Evolutionary conservation across 2,113 vertebrate genomes (phyloP).

Genomic region (Sterna hirundo): DNA sequence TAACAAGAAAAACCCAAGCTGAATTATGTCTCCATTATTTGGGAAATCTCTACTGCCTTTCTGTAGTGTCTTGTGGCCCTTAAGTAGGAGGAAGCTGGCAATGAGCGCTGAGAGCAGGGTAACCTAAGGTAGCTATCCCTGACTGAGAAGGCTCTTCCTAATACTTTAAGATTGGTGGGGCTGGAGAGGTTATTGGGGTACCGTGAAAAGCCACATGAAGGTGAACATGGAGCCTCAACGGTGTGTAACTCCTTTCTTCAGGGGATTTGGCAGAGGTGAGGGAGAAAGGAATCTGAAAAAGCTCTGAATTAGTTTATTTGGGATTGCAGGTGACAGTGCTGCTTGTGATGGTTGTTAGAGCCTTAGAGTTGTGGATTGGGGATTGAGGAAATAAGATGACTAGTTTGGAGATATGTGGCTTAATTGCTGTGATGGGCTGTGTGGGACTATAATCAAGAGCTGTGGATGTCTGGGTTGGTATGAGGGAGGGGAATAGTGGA

Average conservation of each 20-base stretch:
- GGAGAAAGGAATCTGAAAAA: not conserved
- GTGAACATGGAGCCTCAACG: not conserved
- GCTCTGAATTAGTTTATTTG: not conserved
- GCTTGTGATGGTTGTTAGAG: not conserved
- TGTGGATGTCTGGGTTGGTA: not conserved
- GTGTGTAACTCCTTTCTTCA: not conserved
- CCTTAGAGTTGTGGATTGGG: not conserved
- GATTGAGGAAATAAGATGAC: not conserved
- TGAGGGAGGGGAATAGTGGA: not conserved
- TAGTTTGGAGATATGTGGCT: not conserved
- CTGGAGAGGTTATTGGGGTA: not conserved
- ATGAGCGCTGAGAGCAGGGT: not conserved
- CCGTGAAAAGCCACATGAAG: not conserved
- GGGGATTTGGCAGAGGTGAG: not conserved
- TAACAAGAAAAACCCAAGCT: not conserved
- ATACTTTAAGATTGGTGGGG: fast-evolving
- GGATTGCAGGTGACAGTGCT: not conserved
- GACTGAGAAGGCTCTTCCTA: not conserved
- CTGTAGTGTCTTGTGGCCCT: not conserved
- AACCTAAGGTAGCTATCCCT: not conserved
- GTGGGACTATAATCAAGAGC: not conserved
- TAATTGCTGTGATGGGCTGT: not conserved
- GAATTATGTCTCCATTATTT: not conserved
- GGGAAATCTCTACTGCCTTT: not conserved
- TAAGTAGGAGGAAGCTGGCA: not conserved